These are phyloP conservation scores for Ciconia nigra DNA, from an alignment of 2,797 vertebrate genomes.

Conservation along the genomic window DNA sequence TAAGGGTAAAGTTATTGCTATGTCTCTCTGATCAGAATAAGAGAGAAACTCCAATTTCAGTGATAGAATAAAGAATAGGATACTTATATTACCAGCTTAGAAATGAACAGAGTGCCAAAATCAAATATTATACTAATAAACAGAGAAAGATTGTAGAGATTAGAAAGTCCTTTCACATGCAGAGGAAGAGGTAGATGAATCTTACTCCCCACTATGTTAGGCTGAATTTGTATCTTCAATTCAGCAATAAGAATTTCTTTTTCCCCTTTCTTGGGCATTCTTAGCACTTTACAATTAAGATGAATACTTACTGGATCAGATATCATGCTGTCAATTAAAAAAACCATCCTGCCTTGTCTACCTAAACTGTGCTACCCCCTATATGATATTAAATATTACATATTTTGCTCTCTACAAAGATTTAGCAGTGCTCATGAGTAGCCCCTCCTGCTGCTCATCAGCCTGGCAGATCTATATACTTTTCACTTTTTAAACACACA, in stretches of 20 bases:
- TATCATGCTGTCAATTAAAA: background rate
- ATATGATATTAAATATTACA: background rate
- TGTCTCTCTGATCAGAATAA: background rate
- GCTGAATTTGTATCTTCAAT: background rate
- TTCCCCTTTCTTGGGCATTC: background rate
- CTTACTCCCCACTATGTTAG: background rate
- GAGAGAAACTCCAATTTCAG: background rate
- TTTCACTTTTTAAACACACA: background rate
- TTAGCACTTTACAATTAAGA: background rate
- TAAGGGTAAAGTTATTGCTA: background rate
- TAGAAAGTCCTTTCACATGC: background rate
- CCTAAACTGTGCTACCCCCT: background rate
- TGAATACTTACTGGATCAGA: background rate
- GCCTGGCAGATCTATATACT: background rate
- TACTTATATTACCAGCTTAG: background rate
- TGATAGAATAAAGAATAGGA: background rate
- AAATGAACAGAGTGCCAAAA: background rate
- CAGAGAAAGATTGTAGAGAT: background rate
- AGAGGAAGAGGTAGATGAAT: background rate
- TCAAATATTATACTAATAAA: background rate
- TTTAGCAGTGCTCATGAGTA: background rate
- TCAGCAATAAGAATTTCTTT: background rate
- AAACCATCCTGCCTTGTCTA: background rate
- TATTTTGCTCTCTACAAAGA: background rate
- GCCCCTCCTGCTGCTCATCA: background rate